Percentiles rank a stretch among this genome's conserved stretches.
Conservation (phyloP, 2,113 vertebrate genomes). For the Todiramphus saurophagus region DNA sequence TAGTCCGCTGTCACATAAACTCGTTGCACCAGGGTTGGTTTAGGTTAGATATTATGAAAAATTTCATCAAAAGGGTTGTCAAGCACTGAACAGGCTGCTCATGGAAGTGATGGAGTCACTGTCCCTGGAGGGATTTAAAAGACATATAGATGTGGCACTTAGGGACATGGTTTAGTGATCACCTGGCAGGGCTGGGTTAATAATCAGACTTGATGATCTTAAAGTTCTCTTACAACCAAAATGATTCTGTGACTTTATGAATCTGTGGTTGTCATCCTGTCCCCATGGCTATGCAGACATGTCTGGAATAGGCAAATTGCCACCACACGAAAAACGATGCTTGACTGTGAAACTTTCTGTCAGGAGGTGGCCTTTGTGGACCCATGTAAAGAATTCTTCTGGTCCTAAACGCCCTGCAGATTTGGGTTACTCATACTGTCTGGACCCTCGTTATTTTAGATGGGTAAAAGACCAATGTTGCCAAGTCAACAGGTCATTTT, state of each 20-base stretch:
- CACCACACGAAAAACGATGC: rapidly evolving
- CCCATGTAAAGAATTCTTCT: background rate
- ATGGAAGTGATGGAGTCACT: no score
- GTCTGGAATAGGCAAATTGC: background rate
- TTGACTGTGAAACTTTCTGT: background rate
- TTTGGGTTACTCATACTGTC: background rate
- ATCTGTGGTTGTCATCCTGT: background rate
- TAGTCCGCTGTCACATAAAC: background rate
- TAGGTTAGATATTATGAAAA: no score
- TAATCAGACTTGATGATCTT: background rate
- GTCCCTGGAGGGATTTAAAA: no score
- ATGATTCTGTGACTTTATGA: background rate
- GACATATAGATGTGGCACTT: no score
- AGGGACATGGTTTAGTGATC: background rate
- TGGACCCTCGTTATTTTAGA: background rate
- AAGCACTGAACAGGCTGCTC: no score
- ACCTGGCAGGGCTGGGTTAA: background rate
- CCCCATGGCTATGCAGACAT: background rate
- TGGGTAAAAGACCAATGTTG: background rate
- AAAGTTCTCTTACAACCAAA: background rate
- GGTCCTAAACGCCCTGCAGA: background rate
- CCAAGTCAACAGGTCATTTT: background rate
- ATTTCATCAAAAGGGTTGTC: no score
- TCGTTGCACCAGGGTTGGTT: background rate
- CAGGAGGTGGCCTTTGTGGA: background rate